A percentile compares a stretch with the other conserved stretches of the same genome.
Conservation (phyloP, 2,113 vertebrate genomes). For the Alosa alosa region DNA sequence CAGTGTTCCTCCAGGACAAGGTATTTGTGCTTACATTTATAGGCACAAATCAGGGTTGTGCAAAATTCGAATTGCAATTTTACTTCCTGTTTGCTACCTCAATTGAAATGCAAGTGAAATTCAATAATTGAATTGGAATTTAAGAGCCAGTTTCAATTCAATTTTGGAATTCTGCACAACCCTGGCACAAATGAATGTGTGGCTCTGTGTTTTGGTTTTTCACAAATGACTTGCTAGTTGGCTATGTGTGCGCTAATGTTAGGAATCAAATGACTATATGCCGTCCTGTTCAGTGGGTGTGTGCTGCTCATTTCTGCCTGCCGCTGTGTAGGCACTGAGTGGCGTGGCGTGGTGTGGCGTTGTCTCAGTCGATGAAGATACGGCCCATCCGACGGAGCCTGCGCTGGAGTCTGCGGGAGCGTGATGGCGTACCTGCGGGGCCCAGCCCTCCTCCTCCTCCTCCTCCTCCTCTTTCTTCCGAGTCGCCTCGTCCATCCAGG, state of each 20-base stretch:
- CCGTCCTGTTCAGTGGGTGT: background rate
- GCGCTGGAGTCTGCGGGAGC: slow-evolving; percentile 47
- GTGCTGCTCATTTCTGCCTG: background rate
- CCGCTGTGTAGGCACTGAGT: background rate
- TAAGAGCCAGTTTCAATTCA: no score
- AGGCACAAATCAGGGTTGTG: background rate
- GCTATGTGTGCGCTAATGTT: background rate
- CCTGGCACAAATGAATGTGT: background rate
- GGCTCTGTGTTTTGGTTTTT: background rate
- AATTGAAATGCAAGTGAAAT: no score
- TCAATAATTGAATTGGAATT: no score
- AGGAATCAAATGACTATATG: background rate
- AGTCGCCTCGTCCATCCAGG: slow-evolving; percentile 71
- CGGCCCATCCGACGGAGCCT: slow-evolving; percentile 63
- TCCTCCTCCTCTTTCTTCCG: slow-evolving; percentile 16
- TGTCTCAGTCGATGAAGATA: slow-evolving; percentile 56
- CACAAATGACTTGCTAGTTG: background rate
- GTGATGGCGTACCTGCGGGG: slow-evolving; percentile 58
- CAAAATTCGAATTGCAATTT: no score
- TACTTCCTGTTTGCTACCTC: no score
- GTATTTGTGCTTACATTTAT: background rate
- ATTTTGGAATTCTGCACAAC: no score
- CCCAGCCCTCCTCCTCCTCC: slow-evolving; percentile 50
- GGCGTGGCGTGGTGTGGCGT: background rate
- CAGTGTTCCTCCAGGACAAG: no score